Evolutionary conservation across 2,113 vertebrate genomes (phyloP).

Genomic region (Kobus ellipsiprymnus): DNA sequence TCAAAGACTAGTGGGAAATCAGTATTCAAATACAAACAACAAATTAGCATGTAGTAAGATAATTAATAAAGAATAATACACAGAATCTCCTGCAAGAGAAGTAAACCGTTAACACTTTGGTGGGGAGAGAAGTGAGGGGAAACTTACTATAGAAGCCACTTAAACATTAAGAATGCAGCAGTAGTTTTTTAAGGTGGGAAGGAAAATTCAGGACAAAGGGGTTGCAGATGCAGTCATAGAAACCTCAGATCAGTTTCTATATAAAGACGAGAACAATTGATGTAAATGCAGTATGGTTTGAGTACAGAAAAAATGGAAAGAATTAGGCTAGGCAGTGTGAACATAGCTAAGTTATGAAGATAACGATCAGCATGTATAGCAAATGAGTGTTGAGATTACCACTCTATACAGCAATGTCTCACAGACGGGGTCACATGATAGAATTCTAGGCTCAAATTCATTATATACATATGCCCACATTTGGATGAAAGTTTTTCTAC

Average conservation of each 20-base stretch:
- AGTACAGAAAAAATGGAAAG: background rate
- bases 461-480: accelerated
- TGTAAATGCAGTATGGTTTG: background rate
- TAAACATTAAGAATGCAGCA: background rate
- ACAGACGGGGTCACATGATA: accelerated
- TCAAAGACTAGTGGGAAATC: background rate
- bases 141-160: background rate
- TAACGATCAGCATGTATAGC: background rate
- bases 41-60: background rate
- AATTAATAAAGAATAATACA: background rate
- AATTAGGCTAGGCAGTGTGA: background rate
- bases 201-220: background rate
- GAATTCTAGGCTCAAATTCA: background rate
- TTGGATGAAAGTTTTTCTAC: background rate
- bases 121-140: background rate
- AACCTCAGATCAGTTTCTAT: background rate
- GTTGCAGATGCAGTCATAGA: background rate
- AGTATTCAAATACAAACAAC: background rate
- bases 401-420: background rate
- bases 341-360: background rate
- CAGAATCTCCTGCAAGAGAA: background rate
- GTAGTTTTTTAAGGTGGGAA: background rate
- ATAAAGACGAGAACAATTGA: background rate
- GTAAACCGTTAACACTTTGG: background rate
- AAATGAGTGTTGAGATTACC: background rate